Evolutionary conservation across 2,797 vertebrate genomes (phyloP), one percentile per base, ranked within the genome.

Genomic region (Tauraco hartlaubi): DNA sequence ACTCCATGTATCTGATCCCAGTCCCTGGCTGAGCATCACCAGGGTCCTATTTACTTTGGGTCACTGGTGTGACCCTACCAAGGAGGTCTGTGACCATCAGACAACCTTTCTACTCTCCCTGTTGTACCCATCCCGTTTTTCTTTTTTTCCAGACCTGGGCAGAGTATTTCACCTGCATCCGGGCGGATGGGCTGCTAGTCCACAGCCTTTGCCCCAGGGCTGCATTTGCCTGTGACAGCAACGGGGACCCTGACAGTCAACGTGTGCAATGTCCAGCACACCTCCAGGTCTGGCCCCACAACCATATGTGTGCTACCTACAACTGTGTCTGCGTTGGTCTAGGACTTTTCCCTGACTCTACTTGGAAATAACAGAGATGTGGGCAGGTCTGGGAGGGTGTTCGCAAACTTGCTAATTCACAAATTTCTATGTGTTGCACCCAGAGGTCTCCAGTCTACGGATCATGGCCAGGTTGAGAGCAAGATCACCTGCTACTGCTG

Each of bases 351-450:
- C 35, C 49, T n/a, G 84, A 3, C 39, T 15, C 48, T 73, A 21
- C 20, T 5, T 18, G 37, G 59, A 52, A 72, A 22, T 43, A 58
- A 31, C 7, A 67, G 29, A 35, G 33, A 3, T 8, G 11, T 39
- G 71, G 15, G 7, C 77, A 69, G 55, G 13, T 21, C 52, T 37
- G 43, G 2, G 22, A 58, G 26, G 20, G 17, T 0, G 0, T 14
- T 35, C 55, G 31, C 35, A 62, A 28, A 10, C 48, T 41, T 11
- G 21, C 51, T 46, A 21, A 90, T 35, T 44, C 75, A 37, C 35
- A 4, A 0, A 28, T 72, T 51, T 31, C 31, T 56, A 0, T 6
- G 6, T 15, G 6, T 12, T 15, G n/a, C 18, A 1, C 51, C 41
- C 31, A 6, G 28, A 59, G 20, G 3, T 37, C 31, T 46, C 26